These are phyloP conservation scores for Microcebus griseorufus DNA, from an alignment of 2,113 vertebrate genomes.

Conservation along the genomic window DNA sequence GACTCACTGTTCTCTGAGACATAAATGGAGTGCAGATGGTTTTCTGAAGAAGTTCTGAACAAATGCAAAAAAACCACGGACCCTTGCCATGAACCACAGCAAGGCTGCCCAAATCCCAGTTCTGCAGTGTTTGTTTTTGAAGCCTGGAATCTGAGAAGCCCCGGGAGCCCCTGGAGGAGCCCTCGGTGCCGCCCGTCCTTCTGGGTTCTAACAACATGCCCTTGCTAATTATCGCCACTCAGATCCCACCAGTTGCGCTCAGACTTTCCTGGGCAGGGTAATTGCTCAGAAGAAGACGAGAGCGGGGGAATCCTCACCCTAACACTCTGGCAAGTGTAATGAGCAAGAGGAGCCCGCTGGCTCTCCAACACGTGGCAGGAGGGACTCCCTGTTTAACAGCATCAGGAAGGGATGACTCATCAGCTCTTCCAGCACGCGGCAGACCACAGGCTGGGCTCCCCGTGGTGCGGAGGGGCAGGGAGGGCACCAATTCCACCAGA, in stretches of 20 bases:
- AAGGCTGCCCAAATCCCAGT: not conserved
- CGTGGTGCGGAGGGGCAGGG: fast-evolving
- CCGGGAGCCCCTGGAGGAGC: conserved; percentile 40
- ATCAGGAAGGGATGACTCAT: not conserved
- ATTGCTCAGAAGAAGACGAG: conserved; percentile 57
- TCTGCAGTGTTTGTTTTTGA: conserved; percentile 47
- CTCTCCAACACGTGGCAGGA: conserved; percentile 19
- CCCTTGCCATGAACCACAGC: conserved; percentile 44
- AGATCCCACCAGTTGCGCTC: conserved; percentile 61
- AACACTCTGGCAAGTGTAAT: conserved; percentile 48
- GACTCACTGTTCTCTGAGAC: not conserved
- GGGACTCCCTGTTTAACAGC: not conserved
- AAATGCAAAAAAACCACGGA: not conserved
- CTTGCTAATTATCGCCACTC: conserved; percentile 63
- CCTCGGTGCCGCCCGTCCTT: conserved; percentile 18
- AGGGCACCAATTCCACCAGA: not conserved
- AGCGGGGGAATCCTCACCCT: not conserved
- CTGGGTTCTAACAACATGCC: conserved; percentile 62
- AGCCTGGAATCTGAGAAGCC: conserved; percentile 32
- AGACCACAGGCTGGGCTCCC: not conserved
- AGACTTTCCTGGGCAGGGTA: conserved; percentile 72
- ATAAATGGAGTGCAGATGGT: conserved; percentile 30
- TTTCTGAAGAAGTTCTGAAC: conserved; percentile 50
- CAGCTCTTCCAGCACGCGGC: not conserved
- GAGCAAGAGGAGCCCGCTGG: conserved; percentile 32